These are phyloP conservation scores for Crotophaga sulcirostris DNA, from an alignment of 2,113 vertebrate genomes.

Conservation along the genomic window DNA sequence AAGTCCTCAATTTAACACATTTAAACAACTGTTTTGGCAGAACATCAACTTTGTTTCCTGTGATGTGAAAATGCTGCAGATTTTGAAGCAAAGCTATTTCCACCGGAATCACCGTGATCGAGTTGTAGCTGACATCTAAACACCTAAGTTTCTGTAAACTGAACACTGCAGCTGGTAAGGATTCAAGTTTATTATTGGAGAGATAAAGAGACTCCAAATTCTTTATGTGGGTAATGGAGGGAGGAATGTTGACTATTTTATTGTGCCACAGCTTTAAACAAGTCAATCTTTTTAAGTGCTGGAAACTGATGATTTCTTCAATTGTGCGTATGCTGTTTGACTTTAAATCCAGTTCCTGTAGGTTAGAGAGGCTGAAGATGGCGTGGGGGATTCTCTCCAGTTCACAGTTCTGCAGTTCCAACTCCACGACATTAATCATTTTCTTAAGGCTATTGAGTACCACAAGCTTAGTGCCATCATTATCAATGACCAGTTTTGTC, in stretches of 20 bases:
- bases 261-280: conserved; percentile 99
- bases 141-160: conserved; percentile 93
- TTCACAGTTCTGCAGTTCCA: conserved; percentile 96
- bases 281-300: conserved; percentile 94
- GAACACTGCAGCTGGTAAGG: conserved; percentile 88
- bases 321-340: conserved; percentile 98
- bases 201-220: conserved; percentile 94
- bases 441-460: conserved; percentile 98
- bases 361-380: conserved; percentile 95
- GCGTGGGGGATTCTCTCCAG: conserved; percentile 97
- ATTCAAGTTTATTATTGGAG: conserved; percentile 96
- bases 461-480: conserved; percentile 95
- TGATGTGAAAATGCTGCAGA: conserved; percentile 92
- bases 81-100: conserved; percentile 93
- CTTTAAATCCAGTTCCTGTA: conserved; percentile 96
- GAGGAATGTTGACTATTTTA: conserved; percentile 93
- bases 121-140: conserved; percentile 94
- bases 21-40: conserved; percentile 97
- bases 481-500: conserved; percentile 92
- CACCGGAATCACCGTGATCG: conserved; percentile 83
- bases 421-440: conserved; percentile 93
- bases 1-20: conserved; percentile 91
- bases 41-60: conserved; percentile 91
- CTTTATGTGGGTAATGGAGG: conserved; percentile 93
- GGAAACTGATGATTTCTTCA: conserved; percentile 98